These are phyloP conservation scores for Euwallacea similis DNA, from an alignment of 1,140 invertebrate species.

Conservation along the genomic window DNA sequence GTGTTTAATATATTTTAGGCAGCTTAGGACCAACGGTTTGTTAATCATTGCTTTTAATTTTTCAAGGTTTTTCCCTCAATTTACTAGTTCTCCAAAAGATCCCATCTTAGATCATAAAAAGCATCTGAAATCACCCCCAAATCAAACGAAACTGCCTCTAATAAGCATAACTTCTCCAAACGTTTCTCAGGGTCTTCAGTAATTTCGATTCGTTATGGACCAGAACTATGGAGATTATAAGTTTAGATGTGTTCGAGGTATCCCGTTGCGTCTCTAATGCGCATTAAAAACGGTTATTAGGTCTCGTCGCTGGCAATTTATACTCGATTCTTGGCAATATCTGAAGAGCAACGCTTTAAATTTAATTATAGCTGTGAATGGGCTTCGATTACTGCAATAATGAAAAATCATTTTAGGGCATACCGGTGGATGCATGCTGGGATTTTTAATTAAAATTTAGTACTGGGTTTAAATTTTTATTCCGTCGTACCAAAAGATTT, in stretches of 20 bases:
- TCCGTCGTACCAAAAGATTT: neutral
- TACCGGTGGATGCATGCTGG: neutral
- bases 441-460: conserved; percentile 12
- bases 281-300: conserved; percentile 31
- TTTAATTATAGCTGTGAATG: conserved; percentile 27
- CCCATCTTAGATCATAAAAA: no score
- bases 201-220: conserved; percentile 29
- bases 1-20: no score
- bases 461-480: neutral
- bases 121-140: no score
- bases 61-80: no score
- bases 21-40: no score
- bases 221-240: conserved; percentile 27
- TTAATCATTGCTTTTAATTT: no score
- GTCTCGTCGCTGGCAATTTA: conserved; percentile 18
- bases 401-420: conserved; percentile 10
- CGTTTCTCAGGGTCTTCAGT: conserved; percentile 7
- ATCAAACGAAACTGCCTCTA: neutral
- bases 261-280: conserved; percentile 30
- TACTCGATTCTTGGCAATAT: conserved; percentile 14
- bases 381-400: conserved; percentile 12
- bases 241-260: conserved; percentile 21
- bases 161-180: conserved; percentile 16
- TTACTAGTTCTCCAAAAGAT: no score
- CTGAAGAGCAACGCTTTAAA: conserved; percentile 22